phyloP scores from a whole-genome alignment of 2,797 vertebrate genomes.

The Hapalemur alaotrensis region DNA sequence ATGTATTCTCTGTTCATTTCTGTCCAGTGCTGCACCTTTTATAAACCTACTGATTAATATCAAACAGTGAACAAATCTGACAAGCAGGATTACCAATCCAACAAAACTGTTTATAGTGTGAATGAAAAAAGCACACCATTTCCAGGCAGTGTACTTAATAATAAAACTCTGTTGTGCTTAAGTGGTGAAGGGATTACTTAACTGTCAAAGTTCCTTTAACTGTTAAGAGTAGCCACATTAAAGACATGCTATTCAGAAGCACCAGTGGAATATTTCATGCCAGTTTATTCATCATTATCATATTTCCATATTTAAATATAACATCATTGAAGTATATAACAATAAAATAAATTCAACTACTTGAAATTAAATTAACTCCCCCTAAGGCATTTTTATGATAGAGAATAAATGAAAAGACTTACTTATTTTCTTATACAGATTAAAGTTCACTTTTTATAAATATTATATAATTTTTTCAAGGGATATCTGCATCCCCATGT shows the following conservation, averaged over 20 bases:
- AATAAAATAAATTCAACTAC: conserved; percentile 31
- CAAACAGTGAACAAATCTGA: conserved; percentile 87
- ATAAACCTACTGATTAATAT: conserved; percentile 90
- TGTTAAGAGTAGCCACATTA: conserved; percentile 85
- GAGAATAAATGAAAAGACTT: background rate
- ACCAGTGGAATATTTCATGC: conserved; percentile 76
- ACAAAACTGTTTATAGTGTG: conserved; percentile 89
- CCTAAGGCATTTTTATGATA: background rate
- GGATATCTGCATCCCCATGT: background rate
- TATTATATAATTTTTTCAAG: background rate
- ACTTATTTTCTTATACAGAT: background rate
- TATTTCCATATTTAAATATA: conserved; percentile 77
- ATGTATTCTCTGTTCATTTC: conserved; percentile 82
- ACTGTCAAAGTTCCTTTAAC: conserved; percentile 87
- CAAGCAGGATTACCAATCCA: conserved; percentile 89
- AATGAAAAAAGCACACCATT: conserved; percentile 87
- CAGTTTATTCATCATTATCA: conserved; percentile 80
- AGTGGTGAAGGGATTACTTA: conserved; percentile 87
- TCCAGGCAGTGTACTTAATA: conserved; percentile 87
- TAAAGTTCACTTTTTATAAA: conserved; percentile 32
- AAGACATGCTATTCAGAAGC: conserved; percentile 83
- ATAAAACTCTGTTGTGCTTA: conserved; percentile 88
- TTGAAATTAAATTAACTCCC: conserved; percentile 26
- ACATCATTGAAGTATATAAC: background rate
- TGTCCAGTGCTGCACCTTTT: conserved; percentile 84